Evolutionary conservation across 2,888 invertebrate species (phyloP).

Genomic region (Ramazzottius varieornatus): DNA sequence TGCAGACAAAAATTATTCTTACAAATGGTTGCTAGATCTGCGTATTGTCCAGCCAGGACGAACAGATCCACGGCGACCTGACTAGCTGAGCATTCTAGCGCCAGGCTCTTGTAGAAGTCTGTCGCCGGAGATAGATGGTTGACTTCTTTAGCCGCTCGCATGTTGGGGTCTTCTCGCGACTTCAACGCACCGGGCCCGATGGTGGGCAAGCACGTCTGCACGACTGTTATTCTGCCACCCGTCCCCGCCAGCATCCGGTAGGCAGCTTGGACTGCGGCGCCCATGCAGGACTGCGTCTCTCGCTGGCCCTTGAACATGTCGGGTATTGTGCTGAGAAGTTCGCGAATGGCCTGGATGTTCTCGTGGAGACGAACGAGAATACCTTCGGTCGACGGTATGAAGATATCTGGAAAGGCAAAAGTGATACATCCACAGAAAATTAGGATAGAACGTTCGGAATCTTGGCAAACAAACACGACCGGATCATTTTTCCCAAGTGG

Average conservation of each 20-base stretch:
- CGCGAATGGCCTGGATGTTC: slow-evolving; percentile 34
- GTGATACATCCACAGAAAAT: background rate
- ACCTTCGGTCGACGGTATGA: slow-evolving; percentile 74
- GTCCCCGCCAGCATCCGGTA: slow-evolving; percentile 69
- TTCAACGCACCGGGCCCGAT: slow-evolving; percentile 57
- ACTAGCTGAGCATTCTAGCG: slow-evolving; percentile 81
- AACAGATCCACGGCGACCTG: slow-evolving; percentile 89
- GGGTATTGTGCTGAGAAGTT: slow-evolving; percentile 33
- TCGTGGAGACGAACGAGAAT: slow-evolving; percentile 71
- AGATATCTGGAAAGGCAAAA: slow-evolving; percentile 38
- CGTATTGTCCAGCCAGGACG: slow-evolving; percentile 66
- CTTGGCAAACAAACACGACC: slow-evolving; percentile 1
- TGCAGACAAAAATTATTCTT: slow-evolving; percentile 21
- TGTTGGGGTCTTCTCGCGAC: slow-evolving; percentile 60
- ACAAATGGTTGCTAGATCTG: slow-evolving; percentile 77
- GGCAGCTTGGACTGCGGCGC: slow-evolving; percentile 70
- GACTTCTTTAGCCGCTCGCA: slow-evolving; percentile 46
- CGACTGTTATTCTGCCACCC: slow-evolving; percentile 77
- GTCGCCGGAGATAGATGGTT: slow-evolving; percentile 72
- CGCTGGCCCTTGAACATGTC: slow-evolving; percentile 36
- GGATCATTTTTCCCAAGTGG: too few relatives aligned
- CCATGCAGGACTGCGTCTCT: slow-evolving; percentile 56
- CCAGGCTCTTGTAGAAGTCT: slow-evolving; percentile 85
- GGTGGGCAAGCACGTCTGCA: slow-evolving; percentile 53
- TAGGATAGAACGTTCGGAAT: background rate